These are phyloP conservation scores for Indicator maculatus DNA, from an alignment of 2,113 vertebrate species.

Conservation along the genomic window DNA sequence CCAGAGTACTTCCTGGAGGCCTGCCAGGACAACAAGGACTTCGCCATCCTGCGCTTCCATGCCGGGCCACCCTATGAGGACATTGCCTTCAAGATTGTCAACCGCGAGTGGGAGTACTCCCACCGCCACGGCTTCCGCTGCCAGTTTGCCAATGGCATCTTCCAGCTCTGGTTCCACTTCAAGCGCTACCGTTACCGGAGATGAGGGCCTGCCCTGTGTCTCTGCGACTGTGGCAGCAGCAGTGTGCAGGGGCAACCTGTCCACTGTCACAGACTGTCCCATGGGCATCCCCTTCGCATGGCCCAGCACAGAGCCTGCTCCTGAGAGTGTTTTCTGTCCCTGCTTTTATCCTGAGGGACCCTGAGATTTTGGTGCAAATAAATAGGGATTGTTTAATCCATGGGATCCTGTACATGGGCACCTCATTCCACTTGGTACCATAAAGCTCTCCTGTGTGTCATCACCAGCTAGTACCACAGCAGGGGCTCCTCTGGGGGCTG, in stretches of 20 bases:
- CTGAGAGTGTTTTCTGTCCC: neutral
- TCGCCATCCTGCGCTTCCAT: conserved; percentile 93
- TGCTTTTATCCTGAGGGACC: neutral
- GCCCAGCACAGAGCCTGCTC: neutral
- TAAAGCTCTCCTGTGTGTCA: accelerated
- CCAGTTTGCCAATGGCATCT: conserved; percentile 97
- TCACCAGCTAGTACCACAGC: neutral
- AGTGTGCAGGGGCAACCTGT: accelerated
- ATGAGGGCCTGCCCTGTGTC: conserved; percentile 24
- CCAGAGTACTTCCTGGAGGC: conserved; percentile 98
- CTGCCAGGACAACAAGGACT: conserved; percentile 93
- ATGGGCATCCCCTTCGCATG: accelerated
- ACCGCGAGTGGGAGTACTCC: conserved; percentile 96
- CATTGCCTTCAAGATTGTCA: conserved; percentile 97
- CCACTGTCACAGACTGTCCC: neutral
- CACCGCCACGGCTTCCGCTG: conserved; percentile 97
- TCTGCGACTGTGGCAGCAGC: accelerated
- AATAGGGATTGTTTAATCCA: neutral
- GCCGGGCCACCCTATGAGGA: conserved; percentile 96
- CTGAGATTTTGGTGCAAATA: conserved; percentile 32
- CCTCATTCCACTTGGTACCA: accelerated
- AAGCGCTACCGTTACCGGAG: conserved; percentile 96
- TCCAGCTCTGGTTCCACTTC: conserved; percentile 99
- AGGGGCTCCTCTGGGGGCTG: neutral
- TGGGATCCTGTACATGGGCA: accelerated